Evolutionary conservation across 1,140 invertebrate species (phyloP).

Genomic region (Caerostris darwini): DNA sequence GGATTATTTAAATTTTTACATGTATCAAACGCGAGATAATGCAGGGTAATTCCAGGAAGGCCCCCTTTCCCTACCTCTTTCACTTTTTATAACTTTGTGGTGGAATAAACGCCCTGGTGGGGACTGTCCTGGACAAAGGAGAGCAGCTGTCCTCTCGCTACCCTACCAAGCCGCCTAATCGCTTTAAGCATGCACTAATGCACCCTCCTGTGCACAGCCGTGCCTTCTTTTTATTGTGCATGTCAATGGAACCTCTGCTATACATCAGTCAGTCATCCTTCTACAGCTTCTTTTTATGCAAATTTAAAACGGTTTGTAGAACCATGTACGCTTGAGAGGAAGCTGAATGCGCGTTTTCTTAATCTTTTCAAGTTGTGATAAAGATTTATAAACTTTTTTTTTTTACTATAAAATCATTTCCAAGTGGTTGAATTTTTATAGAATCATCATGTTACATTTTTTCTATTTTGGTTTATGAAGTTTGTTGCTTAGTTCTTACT

Average conservation of each 20-base stretch:
- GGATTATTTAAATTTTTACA: no score
- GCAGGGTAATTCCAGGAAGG: background rate
- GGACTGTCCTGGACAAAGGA: background rate
- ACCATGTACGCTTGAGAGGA: background rate
- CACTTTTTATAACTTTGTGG: background rate
- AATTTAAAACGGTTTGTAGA: conserved; percentile 11
- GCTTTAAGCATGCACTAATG: conserved; percentile 70
- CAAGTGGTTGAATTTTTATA: background rate
- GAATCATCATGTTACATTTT: background rate
- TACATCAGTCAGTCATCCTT: conserved; percentile 8
- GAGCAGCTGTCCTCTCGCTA: conserved; percentile 60
- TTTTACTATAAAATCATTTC: background rate
- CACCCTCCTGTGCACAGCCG: background rate
- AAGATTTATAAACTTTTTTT: background rate
- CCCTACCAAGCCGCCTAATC: conserved; percentile 53
- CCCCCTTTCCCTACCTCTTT: background rate
- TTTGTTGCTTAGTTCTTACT: no score
- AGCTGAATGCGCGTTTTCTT: background rate
- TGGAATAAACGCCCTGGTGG: background rate
- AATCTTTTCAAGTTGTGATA: background rate
- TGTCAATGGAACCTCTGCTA: background rate
- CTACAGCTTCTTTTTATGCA: background rate
- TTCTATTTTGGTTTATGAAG: background rate
- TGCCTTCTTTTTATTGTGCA: background rate
- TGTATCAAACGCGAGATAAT: no score